Evolutionary conservation across 2,888 invertebrate species (phyloP).

Genomic region (Calliphora vomitoria): DNA sequence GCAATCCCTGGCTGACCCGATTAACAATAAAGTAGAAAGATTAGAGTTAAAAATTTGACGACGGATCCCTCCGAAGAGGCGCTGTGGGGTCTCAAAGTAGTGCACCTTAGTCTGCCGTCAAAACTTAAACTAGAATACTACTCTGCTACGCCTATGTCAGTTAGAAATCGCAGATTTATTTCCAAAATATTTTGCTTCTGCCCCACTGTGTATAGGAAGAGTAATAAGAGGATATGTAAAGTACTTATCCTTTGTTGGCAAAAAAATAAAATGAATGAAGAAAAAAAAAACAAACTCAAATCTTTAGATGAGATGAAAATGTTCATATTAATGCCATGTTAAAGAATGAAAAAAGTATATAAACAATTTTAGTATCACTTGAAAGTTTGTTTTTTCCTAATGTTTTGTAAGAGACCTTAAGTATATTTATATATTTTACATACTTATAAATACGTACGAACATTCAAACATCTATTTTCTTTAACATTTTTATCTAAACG

Average conservation of each 20-base stretch:
- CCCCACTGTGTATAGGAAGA: not conserved
- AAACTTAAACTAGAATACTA: too few relatives aligned
- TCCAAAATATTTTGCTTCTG: too few relatives aligned
- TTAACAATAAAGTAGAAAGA: too few relatives aligned
- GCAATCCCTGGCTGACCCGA: too few relatives aligned
- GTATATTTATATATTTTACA: slow-evolving; percentile 13
- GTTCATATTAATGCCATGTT: slow-evolving; percentile 45
- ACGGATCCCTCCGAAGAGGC: too few relatives aligned
- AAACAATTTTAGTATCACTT: slow-evolving; percentile 44
- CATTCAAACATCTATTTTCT: not conserved
- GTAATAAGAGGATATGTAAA: slow-evolving; percentile 30
- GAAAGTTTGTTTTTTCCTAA: slow-evolving; percentile 13
- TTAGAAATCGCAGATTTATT: too few relatives aligned
- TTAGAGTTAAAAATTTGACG: too few relatives aligned
- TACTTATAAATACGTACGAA: slow-evolving; percentile 16
- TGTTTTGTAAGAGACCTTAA: slow-evolving; percentile 20
- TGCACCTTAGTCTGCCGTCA: too few relatives aligned
- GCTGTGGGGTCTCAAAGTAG: too few relatives aligned
- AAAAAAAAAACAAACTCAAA: slow-evolving; percentile 14
- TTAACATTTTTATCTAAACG: slow-evolving; percentile 44
- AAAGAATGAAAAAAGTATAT: slow-evolving; percentile 2
- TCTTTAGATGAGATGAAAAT: slow-evolving; percentile 41
- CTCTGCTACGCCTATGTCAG: too few relatives aligned
- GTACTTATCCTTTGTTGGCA: slow-evolving; percentile 46
- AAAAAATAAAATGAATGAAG: not conserved